A percentile compares a stretch with the other conserved stretches of the same genome.
Evolutionary conservation across 2,888 invertebrate species (phyloP).

Genomic region (Polydrusus pterygomalis): DNA sequence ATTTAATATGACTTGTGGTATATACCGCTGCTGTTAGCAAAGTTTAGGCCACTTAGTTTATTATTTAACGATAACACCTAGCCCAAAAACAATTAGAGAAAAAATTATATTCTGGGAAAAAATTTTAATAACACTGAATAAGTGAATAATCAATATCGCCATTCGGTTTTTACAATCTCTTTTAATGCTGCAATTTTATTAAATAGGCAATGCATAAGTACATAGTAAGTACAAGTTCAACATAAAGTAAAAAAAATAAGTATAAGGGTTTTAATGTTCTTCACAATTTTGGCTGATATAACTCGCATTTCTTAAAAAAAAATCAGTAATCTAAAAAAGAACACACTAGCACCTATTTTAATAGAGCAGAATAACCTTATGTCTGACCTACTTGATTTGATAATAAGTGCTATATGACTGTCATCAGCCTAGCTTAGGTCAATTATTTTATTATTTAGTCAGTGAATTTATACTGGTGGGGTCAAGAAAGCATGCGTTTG

Average conservation of each 20-base stretch:
- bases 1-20: constrained; percentile 40
- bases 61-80: constrained; percentile 30
- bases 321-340: not conserved
- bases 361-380: not conserved
- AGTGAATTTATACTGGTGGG: not conserved
- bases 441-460: constrained; percentile 33
- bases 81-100: not conserved
- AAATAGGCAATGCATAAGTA: too few relatives aligned
- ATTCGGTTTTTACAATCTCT: too few relatives aligned
- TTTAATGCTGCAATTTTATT: too few relatives aligned
- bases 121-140: not conserved
- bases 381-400: constrained; percentile 27
- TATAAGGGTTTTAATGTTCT: not conserved
- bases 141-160: too few relatives aligned
- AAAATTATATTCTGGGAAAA: not conserved
- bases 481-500: too few relatives aligned
- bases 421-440: constrained; percentile 5
- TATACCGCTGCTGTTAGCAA: constrained; percentile 24
- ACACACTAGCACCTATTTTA: not conserved
- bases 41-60: constrained; percentile 31
- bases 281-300: not conserved
- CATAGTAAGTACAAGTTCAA: too few relatives aligned
- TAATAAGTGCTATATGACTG: constrained; percentile 16
- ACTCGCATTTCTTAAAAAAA: not conserved
- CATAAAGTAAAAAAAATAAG: too few relatives aligned